Evolutionary conservation across 2,888 invertebrate species (phyloP), one percentile per base, ranked within the genome.

Genomic region (Xylocampa areola): DNA sequence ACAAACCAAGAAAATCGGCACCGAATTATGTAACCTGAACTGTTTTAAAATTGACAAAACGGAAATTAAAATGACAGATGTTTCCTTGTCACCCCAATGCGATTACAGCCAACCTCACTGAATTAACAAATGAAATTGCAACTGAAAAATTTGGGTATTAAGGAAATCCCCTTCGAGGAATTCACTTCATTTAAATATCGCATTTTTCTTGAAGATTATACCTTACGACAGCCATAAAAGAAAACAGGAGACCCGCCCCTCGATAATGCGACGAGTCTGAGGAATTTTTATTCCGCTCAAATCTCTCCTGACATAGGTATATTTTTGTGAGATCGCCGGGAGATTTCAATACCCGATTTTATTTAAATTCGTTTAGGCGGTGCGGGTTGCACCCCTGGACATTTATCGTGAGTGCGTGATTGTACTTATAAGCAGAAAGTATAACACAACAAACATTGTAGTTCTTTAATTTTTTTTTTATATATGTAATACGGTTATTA

Each of bases 191-290:
- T 94, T 94, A 92, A 94, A 93, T 93, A 94, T 94, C 90, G 90
- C 93, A 93, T 94, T 94, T 94, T 94, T 94, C 92, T 90, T 88
- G 88, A 92, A 94, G 94, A 94, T 94, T 94, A 94, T 94, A 92
- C 91, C 90, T 91, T 90, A 92, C 92, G 93, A 92, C 92, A 92
- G 91, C 92, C 88, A 93, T 94, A 94, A 94, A 94, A 91, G 92
- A 92, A 94, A 92, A 93, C 92, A 93, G 92, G 83, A 88, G 87
- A 77, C 82, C 87, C 88, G 85, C 91, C 92, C 92, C 89, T 88
- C 89, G 91, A 91, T 93, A 93, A 92, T 90, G 90, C 91, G 92
- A 89, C 90, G 91, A 87, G 89, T 84, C 85, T 83, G 82, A 91
- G 91, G 94, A 94, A 94, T 94, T 94, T 91, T 93, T 93, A 92